Percentiles rank a stretch among this genome's conserved stretches.
These are phyloP conservation scores for Micrasema minimum DNA, from an alignment of 1,140 invertebrate genomes.

Conservation along the genomic window DNA sequence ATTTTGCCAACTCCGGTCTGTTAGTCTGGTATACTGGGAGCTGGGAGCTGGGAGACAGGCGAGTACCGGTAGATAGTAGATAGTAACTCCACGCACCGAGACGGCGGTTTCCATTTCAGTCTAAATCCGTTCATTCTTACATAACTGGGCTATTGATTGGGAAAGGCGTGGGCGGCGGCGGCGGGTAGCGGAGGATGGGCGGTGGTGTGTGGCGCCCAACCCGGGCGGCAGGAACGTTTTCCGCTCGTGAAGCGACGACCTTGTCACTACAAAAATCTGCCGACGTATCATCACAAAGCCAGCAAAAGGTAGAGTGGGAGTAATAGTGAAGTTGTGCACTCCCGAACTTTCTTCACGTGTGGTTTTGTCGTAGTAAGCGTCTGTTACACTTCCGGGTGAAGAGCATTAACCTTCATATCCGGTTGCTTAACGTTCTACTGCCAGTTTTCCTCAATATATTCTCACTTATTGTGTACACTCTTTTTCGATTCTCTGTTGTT, in stretches of 20 bases:
- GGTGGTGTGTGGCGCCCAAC: slow-evolving; percentile 14
- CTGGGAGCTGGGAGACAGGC: too few species aligned
- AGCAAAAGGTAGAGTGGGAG: slow-evolving; percentile 48
- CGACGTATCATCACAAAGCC: slow-evolving; percentile 55
- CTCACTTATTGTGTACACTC: too few species aligned
- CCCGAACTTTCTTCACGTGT: slow-evolving; percentile 42
- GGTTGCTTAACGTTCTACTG: background rate
- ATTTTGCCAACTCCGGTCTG: slow-evolving; percentile 22
- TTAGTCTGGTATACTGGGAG: too few species aligned
- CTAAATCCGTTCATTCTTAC: slow-evolving; percentile 44
- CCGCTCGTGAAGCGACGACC: slow-evolving; percentile 49
- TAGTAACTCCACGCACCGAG: slow-evolving; percentile 26
- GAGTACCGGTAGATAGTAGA: too few species aligned
- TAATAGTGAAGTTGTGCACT: slow-evolving; percentile 47
- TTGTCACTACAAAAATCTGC: slow-evolving; percentile 55
- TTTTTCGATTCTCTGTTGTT: too few species aligned
- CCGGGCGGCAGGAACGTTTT: slow-evolving; percentile 24
- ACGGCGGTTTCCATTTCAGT: slow-evolving; percentile 49
- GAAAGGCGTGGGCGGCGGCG: slow-evolving; percentile 8
- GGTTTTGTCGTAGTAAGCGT: slow-evolving; percentile 40
- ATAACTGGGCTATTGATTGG: slow-evolving; percentile 51
- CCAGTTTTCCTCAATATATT: too few species aligned
- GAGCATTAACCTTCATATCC: slow-evolving; percentile 10
- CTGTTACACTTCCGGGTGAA: background rate
- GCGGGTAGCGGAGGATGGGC: background rate